A percentile compares a stretch with the other conserved stretches of the same genome.
Conservation (phyloP, 2,113 vertebrate species). For the Aldabrachelys gigantea region DNA sequence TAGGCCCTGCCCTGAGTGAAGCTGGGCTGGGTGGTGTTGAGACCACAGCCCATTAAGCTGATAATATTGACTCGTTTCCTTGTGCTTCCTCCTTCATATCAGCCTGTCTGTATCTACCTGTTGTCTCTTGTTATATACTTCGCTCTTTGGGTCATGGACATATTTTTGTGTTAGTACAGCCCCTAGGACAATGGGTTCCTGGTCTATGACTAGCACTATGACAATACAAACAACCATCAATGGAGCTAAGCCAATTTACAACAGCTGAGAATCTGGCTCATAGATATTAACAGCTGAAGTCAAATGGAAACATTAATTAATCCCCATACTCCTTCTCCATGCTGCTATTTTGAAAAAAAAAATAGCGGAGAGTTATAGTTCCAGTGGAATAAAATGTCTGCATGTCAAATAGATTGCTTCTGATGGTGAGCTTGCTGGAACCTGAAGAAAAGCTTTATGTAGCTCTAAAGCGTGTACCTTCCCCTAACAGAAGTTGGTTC, state of each 20-base stretch:
- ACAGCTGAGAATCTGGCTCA: fast-evolving
- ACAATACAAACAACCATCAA: not conserved
- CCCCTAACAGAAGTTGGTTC: not conserved
- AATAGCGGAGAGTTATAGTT: not conserved
- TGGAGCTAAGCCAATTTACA: not conserved
- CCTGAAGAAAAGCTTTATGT: not conserved
- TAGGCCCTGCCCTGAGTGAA: not conserved
- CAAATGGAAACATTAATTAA: not conserved
- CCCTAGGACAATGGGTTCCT: not conserved
- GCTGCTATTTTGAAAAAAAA: not conserved
- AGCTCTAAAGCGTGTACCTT: not conserved
- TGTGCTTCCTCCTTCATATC: not conserved
- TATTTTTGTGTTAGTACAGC: not conserved
- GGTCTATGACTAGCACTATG: not conserved
- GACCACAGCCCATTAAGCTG: not conserved
- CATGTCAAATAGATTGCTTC: not conserved
- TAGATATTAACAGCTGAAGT: not conserved
- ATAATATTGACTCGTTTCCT: not conserved
- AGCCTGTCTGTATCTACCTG: not conserved
- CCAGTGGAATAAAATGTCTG: not conserved
- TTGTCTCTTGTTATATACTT: not conserved
- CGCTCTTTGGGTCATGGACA: not conserved
- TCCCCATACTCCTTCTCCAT: not conserved
- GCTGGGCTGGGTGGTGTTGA: not conserved
- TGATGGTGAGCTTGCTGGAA: not conserved